A percentile compares a stretch with the other conserved stretches of the same genome.
Evolutionary conservation across 2,113 vertebrate species (phyloP).

Genomic region (Pteruthius melanotis): DNA sequence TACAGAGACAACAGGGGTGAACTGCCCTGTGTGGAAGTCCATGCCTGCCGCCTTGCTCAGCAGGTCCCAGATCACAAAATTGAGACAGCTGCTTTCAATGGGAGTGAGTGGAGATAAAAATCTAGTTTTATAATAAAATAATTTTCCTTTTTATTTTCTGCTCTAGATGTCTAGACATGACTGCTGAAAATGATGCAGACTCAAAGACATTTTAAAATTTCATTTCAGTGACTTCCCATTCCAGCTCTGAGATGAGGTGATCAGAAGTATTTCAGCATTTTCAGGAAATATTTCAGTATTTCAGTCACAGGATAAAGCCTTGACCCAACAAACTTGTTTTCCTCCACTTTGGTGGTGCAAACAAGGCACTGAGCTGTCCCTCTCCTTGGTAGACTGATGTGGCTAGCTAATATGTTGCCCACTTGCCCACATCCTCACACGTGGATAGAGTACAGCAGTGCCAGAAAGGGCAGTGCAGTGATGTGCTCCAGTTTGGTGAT

Average conservation of each 20-base stretch:
- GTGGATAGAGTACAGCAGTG: neutral
- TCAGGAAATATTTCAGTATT: too few relatives aligned
- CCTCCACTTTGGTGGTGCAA: neutral
- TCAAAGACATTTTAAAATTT: neutral
- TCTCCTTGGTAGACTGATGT: neutral
- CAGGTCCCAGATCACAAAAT: neutral
- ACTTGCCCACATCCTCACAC: neutral
- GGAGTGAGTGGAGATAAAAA: neutral
- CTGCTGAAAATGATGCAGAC: neutral
- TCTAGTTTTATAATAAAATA: neutral
- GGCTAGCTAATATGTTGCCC: accelerated
- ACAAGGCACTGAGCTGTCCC: neutral
- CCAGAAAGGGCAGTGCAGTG: neutral
- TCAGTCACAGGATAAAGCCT: neutral
- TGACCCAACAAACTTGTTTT: neutral
- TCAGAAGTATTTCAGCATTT: neutral
- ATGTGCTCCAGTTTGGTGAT: neutral
- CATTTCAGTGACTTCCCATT: neutral
- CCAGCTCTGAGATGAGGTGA: neutral
- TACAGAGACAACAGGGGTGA: neutral
- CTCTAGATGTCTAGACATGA: neutral
- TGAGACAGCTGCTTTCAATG: neutral
- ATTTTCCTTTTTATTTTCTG: neutral
- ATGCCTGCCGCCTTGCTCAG: neutral
- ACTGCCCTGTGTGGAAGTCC: neutral